Percentiles rank a stretch among this genome's conserved stretches.
Conservation (phyloP, 2,797 vertebrate genomes). For the Bradypodion ventrale region DNA sequence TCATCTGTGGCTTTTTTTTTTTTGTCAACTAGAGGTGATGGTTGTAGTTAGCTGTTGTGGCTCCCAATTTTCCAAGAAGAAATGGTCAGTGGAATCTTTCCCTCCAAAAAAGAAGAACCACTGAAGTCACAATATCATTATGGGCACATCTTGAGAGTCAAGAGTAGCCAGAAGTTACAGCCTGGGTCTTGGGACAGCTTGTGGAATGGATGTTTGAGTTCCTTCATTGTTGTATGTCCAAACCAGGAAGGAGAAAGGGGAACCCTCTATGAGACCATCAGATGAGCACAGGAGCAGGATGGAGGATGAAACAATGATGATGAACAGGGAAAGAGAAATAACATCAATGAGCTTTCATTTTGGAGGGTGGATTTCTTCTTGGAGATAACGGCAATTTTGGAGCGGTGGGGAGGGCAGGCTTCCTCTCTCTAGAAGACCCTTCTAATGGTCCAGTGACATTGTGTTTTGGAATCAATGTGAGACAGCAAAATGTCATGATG, state of each 20-base stretch:
- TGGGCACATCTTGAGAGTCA: too few species aligned
- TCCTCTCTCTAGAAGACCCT: constrained; percentile 16
- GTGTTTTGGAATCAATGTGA: constrained; percentile 34
- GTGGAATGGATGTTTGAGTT: not conserved
- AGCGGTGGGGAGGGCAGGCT: not conserved
- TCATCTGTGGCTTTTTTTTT: constrained; percentile 39
- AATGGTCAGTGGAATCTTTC: fast-evolving
- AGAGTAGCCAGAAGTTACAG: too few species aligned
- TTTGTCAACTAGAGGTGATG: not conserved
- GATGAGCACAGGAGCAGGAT: not conserved
- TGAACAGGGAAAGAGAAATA: too few species aligned
- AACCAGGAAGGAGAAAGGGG: not conserved
- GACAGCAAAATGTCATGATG: constrained; percentile 39
- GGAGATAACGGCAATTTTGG: not conserved
- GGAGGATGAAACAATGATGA: not conserved
- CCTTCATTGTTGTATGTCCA: not conserved
- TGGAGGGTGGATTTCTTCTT: not conserved
- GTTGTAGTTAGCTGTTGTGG: not conserved
- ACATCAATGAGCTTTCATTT: too few species aligned
- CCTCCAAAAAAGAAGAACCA: too few species aligned
- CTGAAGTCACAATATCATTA: too few species aligned
- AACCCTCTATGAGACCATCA: too few species aligned
- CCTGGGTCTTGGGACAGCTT: not conserved
- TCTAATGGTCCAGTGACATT: constrained; percentile 44
- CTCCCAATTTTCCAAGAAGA: not conserved